Evolutionary conservation across 2,113 vertebrate genomes (phyloP).

Genomic region (Forbesichthys agassizii): DNA sequence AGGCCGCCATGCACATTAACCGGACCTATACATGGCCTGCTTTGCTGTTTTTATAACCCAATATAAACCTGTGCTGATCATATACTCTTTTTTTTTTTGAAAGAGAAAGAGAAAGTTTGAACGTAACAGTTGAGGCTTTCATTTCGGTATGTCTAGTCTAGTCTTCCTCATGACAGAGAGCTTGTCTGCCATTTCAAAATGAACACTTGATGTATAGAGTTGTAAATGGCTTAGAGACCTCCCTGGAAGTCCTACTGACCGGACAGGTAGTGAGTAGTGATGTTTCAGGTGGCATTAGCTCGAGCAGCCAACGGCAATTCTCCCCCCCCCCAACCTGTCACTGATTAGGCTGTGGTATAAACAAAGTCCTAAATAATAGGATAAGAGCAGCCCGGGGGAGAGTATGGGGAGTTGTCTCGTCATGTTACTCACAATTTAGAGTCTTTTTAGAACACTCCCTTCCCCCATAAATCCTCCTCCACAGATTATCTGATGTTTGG

Average conservation of each 20-base stretch:
- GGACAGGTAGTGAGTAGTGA: conserved; percentile 60
- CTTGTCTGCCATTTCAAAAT: conserved; percentile 34
- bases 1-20: conserved; percentile 65
- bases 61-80: conserved; percentile 48
- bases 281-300: conserved; percentile 60
- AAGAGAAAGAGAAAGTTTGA: conserved; percentile 22
- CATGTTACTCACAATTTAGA: conserved; percentile 77
- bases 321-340: conserved; percentile 62
- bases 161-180: conserved; percentile 23
- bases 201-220: conserved; percentile 40
- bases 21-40: conserved; percentile 60
- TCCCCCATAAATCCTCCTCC: conserved; percentile 74
- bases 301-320: conserved; percentile 40
- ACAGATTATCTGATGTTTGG: conserved; percentile 76
- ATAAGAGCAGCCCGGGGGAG: conserved; percentile 62
- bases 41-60: conserved; percentile 63
- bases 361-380: conserved; percentile 76
- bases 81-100: conserved; percentile 27
- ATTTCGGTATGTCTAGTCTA: conserved; percentile 34
- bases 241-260: conserved; percentile 34
- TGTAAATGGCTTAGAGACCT: conserved; percentile 42
- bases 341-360: conserved; percentile 75
- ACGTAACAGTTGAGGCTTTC: conserved; percentile 42
- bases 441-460: conserved; percentile 74
- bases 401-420: conserved; percentile 71